Evolutionary conservation across 2,888 invertebrate species (phyloP), one percentile per base, ranked within the genome.

Genomic region (Lasiommata megera): DNA sequence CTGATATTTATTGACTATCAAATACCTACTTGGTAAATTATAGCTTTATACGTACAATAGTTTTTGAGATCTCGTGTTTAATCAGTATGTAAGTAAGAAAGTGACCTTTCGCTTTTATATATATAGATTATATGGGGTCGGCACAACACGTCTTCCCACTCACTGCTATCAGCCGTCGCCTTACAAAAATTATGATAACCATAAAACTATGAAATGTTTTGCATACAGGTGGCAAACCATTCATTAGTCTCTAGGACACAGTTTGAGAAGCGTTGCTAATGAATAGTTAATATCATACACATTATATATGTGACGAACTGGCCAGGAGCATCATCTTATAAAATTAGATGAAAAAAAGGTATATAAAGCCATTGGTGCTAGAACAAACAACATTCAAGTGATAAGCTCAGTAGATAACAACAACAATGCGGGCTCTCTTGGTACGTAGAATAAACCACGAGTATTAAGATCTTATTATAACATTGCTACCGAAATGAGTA

Each of bases 311-410:
- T 78, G 80, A 77, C 62, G 76, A 82, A 79, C 79, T 79, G 69
- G 76, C 77, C 73, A 75, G 73, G 73, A 72, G 77, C 75, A 76
- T 78, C 67, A 68, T 65, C 71, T 77, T 77, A 75, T 81, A 72
- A 81, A 82, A 81, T 80, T 77, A 77, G 76, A 77, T 76, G 66
- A 69, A 78, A 85, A 85, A 84, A 87, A 79, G 78, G 82, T 89
- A 89, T 88, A 89, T 82, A 89, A 84, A 88, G 78, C 79, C 76
- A 73, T 75, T 74, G 74, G 71, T 74, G 71, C 77, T 73, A 72
- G 71, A 76, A 71, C 76, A 71, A 78, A 68, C 80, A 83, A 54
- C 88, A 89, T 82, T 88, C 80, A 76, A 73, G 73, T 77, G 77
- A 76, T 71, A 74, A 73, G 71, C 73, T 70, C 79, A 76, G 74